Evolutionary conservation across 2,797 vertebrate species (phyloP).

Genomic region (Fistularia tabacaria): DNA sequence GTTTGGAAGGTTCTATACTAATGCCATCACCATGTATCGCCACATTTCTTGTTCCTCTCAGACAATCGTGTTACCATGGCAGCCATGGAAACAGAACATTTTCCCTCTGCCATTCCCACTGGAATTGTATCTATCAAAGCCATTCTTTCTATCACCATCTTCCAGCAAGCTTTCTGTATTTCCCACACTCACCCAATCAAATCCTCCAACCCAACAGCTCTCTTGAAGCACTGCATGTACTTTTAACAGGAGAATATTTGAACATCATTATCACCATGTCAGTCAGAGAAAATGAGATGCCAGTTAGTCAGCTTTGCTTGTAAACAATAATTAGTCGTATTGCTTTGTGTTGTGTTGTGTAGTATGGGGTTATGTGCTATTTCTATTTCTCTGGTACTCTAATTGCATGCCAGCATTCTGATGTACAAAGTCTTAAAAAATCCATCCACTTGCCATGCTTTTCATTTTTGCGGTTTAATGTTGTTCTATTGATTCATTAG

Average conservation of each 20-base stretch:
- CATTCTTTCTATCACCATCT: slow-evolving; percentile 27
- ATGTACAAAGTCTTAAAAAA: slow-evolving; percentile 5
- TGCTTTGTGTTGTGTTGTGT: background rate
- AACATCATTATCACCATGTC: slow-evolving; percentile 4
- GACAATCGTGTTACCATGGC: slow-evolving; percentile 61
- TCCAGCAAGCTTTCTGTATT: background rate
- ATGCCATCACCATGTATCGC: slow-evolving; percentile 32
- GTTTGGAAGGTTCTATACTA: slow-evolving; percentile 21
- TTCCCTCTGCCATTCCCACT: slow-evolving; percentile 31
- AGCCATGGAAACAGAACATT: slow-evolving; percentile 53
- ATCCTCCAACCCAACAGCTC: slow-evolving; percentile 4
- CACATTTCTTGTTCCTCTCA: slow-evolving; percentile 30
- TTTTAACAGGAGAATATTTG: slow-evolving; percentile 8
- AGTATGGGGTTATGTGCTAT: slow-evolving; percentile 9
- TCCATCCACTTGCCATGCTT: slow-evolving; percentile 4
- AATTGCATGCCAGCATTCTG: slow-evolving; percentile 9
- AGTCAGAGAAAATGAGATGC: slow-evolving; percentile 8
- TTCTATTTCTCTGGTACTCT: slow-evolving; percentile 3
- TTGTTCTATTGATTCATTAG: slow-evolving; percentile 20
- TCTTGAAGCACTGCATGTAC: no score
- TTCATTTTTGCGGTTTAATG: slow-evolving; percentile 5
- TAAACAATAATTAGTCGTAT: slow-evolving; percentile 3
- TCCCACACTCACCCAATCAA: slow-evolving; percentile 12
- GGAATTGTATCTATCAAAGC: slow-evolving; percentile 55
- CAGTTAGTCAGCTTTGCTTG: slow-evolving; percentile 10